Conservation (phyloP, 2,797 vertebrate species). For the Menidia menidia region DNA sequence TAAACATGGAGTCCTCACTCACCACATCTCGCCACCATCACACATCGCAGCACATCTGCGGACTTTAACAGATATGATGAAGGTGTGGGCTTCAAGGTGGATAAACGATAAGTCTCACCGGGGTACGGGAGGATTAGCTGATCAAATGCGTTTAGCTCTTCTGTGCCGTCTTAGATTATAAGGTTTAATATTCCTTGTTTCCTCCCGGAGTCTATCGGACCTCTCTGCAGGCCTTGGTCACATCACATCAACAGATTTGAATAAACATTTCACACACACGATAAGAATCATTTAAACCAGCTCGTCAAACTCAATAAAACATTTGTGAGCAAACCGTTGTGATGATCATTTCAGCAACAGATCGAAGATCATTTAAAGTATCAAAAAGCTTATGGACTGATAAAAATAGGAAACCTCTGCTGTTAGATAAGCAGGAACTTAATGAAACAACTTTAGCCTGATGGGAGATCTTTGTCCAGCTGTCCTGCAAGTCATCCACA, state of each 20-base stretch:
- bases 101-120: too few species aligned
- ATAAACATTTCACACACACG: too few species aligned
- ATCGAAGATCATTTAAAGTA: neutral
- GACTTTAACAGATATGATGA: slow-evolving; percentile 15
- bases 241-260: neutral
- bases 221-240: slow-evolving; percentile 19
- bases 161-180: too few species aligned
- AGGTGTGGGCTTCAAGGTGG: slow-evolving; percentile 49
- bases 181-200: neutral
- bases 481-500: too few species aligned
- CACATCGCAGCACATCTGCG: slow-evolving; percentile 52
- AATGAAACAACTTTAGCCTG: too few species aligned
- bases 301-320: neutral
- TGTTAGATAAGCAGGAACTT: too few species aligned
- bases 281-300: neutral
- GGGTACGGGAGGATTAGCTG: too few species aligned
- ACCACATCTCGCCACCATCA: slow-evolving; percentile 55
- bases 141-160: too few species aligned
- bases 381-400: neutral
- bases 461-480: too few species aligned
- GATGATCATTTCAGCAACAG: neutral
- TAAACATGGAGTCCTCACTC: slow-evolving; percentile 79
- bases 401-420: too few species aligned
- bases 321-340: neutral
- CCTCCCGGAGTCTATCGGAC: slow-evolving; percentile 19